Evolutionary conservation across 53 echinoderm and acorn worm genomes (phyloP).

Genomic region (Holothuria leucospilota): DNA sequence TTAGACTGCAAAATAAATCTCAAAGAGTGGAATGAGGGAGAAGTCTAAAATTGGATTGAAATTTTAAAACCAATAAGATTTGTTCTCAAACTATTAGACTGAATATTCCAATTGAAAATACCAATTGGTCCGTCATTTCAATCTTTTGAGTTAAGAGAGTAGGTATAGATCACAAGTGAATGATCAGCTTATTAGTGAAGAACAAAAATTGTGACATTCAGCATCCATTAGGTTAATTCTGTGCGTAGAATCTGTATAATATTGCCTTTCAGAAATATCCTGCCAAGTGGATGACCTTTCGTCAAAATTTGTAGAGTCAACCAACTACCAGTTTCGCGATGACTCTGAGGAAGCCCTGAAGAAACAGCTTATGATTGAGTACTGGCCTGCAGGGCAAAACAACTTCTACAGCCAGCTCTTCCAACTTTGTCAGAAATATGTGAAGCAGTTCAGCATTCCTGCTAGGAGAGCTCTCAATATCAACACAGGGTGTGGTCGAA

Average conservation of each 20-base stretch:
- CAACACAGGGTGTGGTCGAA: slow-evolving; percentile 77
- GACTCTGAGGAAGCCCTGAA: slow-evolving; percentile 41
- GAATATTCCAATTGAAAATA: too few species aligned
- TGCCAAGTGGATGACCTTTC: slow-evolving; percentile 13
- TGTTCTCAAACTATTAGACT: too few species aligned
- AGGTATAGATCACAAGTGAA: too few species aligned
- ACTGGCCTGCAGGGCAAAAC: slow-evolving; percentile 34
- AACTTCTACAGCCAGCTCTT: slow-evolving; percentile 33
- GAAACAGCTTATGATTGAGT: slow-evolving; percentile 57
- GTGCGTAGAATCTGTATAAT: not conserved
- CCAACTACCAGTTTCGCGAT: slow-evolving; percentile 65
- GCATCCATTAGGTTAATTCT: too few species aligned
- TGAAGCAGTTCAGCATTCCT: slow-evolving; percentile 33
- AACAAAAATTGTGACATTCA: too few species aligned
- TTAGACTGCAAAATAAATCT: too few species aligned
- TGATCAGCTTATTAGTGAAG: too few species aligned
- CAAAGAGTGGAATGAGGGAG: too few species aligned
- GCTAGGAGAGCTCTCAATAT: slow-evolving; percentile 60
- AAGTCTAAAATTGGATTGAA: too few species aligned
- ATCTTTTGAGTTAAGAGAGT: too few species aligned
- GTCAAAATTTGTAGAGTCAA: slow-evolving; percentile 42
- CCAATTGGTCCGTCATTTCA: too few species aligned
- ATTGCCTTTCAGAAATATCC: slow-evolving; percentile 39
- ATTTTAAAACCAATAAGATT: too few species aligned
- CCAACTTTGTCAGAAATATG: slow-evolving; percentile 1